Conservation (phyloP, 2,113 vertebrate genomes). For the Electrona antarctica region DNA sequence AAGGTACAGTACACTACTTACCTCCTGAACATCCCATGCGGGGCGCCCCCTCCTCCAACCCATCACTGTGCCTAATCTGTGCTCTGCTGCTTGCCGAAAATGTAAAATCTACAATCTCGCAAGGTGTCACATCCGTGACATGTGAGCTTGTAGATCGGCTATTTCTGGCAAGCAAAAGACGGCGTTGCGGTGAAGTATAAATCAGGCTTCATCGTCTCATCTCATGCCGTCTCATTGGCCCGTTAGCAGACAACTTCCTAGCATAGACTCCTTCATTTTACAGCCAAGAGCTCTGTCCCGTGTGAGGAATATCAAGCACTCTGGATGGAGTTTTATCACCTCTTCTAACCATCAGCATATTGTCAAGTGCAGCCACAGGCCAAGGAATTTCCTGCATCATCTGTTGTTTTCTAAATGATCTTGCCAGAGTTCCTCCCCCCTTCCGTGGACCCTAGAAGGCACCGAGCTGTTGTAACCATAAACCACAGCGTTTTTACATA, state of each 20-base stretch:
- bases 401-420: constrained; percentile 54
- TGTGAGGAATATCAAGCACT: constrained; percentile 43
- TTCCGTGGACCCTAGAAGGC: constrained; percentile 17
- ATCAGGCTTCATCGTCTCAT: no score
- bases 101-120: no score
- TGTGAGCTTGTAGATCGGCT: no score
- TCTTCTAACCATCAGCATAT: constrained; percentile 52
- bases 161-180: no score
- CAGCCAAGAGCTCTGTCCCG: constrained; percentile 11
- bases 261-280: constrained; percentile 40
- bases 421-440: constrained; percentile 35
- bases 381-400: constrained; percentile 44
- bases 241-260: constrained; percentile 22
- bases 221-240: no score
- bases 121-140: no score
- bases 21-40: constrained; percentile 9
- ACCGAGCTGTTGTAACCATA: constrained; percentile 51
- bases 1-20: constrained; percentile 78
- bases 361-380: constrained; percentile 53
- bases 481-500: constrained; percentile 50
- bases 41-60: constrained; percentile 11
- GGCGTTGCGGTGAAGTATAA: no score
- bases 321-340: constrained; percentile 54
- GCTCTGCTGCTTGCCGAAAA: constrained; percentile 4
- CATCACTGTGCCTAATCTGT: not conserved